These are phyloP conservation scores for Nothocercus julius DNA, from an alignment of 2,113 vertebrate genomes.

Conservation along the genomic window DNA sequence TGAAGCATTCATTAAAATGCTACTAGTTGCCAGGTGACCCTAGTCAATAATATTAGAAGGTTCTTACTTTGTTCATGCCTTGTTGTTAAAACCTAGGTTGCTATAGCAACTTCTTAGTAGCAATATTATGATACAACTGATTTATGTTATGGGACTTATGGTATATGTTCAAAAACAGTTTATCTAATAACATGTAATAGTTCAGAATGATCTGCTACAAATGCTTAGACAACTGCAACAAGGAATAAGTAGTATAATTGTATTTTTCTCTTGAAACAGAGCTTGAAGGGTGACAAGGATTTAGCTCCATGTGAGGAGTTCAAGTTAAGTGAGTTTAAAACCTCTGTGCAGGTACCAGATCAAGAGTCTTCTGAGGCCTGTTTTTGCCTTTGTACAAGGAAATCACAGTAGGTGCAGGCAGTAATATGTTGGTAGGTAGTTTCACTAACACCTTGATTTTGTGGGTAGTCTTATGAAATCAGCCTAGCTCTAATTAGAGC, in stretches of 20 bases:
- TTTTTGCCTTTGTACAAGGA: accelerated
- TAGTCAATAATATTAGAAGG: too few relatives aligned
- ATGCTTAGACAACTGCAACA: neutral
- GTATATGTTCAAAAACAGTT: neutral
- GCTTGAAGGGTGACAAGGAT: neutral
- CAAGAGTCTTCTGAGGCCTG: too few relatives aligned
- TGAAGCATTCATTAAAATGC: neutral
- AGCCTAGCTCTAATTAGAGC: neutral
- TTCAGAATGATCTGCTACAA: neutral
- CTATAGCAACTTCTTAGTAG: neutral
- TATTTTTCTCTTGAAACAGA: neutral
- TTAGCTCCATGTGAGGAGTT: accelerated
- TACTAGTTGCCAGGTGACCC: too few relatives aligned
- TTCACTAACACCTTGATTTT: too few relatives aligned
- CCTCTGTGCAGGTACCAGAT: neutral
- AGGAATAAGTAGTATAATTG: neutral
- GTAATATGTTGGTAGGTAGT: neutral
- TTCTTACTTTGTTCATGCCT: neutral
- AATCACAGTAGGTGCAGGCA: accelerated
- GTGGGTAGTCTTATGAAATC: neutral
- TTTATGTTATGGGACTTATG: neutral
- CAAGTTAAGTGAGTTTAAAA: accelerated
- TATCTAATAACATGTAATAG: neutral
- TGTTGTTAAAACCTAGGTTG: neutral
- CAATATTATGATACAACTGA: too few relatives aligned